A percentile compares a stretch with the other conserved stretches of the same genome.
Evolutionary conservation across 2,113 vertebrate genomes (phyloP).

Genomic region (Tretioscincus oriximinensis): DNA sequence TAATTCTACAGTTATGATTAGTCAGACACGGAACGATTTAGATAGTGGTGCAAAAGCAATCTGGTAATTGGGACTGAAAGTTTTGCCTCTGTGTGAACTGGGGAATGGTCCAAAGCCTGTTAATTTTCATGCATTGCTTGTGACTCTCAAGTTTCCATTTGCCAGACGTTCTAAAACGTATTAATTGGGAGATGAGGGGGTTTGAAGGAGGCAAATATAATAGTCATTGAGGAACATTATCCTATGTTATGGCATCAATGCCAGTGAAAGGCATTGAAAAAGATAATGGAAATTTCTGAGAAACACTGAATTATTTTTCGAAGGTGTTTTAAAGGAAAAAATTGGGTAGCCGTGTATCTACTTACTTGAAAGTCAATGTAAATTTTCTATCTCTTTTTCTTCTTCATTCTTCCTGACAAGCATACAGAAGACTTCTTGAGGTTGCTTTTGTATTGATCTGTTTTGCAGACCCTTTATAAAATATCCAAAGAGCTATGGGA

Average conservation of each 20-base stretch:
- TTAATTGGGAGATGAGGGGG: not conserved
- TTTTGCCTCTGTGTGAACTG: not conserved
- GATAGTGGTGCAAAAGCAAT: not conserved
- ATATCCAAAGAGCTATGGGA: conserved; percentile 14
- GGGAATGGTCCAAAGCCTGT: not conserved
- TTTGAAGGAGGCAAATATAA: not conserved
- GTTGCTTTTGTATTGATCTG: conserved; percentile 43
- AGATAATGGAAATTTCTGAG: not conserved
- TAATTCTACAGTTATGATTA: not conserved
- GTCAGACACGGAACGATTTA: not conserved
- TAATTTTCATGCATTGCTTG: not conserved
- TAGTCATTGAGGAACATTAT: not conserved
- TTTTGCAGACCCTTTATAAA: conserved; percentile 35
- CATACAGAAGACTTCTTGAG: not conserved
- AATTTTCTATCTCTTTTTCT: not conserved
- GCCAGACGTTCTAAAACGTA: not conserved
- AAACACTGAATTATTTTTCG: not conserved
- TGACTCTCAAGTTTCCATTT: not conserved
- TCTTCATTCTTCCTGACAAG: conserved; percentile 4
- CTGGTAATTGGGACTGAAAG: not conserved
- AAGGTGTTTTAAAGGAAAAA: not conserved
- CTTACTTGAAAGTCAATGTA: not conserved
- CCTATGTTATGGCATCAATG: not conserved
- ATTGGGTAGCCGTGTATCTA: not conserved
- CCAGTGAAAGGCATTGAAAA: not conserved